Evolutionary conservation across 2,113 vertebrate genomes (phyloP), one percentile per base, ranked within the genome.

Genomic region (Stigmatopora nigra): DNA sequence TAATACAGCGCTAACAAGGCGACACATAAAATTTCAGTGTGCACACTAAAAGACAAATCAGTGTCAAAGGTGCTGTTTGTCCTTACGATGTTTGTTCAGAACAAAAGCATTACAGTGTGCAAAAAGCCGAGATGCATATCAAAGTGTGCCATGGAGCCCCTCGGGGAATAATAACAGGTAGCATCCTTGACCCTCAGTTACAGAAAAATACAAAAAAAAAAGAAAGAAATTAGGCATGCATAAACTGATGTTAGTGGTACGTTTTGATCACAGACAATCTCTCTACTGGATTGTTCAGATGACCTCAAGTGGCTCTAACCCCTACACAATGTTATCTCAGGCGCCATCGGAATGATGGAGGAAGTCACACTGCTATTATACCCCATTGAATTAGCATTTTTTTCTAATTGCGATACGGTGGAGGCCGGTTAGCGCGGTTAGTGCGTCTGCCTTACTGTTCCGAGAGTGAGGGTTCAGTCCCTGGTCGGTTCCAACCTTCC

Each of bases 241-340:
- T 52, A 61, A 53, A 31, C 63, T 45, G 0, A 71, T 0, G 41
- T 25, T 64, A 20, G 61, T 77, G 68, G 68, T 71, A 74, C 35
- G 67, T 81, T 87, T 87, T 88, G 81, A 88, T 84, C 79, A 68
- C 52, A 44, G n/a, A 56, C 70, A 55, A 55, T 13, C 20, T 15
- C 20, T 25, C 20, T 12, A 25, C 13, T 55, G 52, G 14, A 55
- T 20, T 55, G 52, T 20, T 55, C 52, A 25, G 52, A 25, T 25
- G 20, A 55, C 11, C 76, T 81, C 74, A 74, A 64, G 70, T 79
- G 75, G 52, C 3, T 20, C 20, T 64, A 41, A 62, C 56, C 68
- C 65, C 69, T 55, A 51, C 17, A 19, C 49, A 6, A 20, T 76
- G 72, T 79, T 78, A 64, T 78, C 67, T 35, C 52, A 57, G 72